phyloP scores from a whole-genome alignment of 2,113 vertebrate species.

The Antigone vipio region DNA sequence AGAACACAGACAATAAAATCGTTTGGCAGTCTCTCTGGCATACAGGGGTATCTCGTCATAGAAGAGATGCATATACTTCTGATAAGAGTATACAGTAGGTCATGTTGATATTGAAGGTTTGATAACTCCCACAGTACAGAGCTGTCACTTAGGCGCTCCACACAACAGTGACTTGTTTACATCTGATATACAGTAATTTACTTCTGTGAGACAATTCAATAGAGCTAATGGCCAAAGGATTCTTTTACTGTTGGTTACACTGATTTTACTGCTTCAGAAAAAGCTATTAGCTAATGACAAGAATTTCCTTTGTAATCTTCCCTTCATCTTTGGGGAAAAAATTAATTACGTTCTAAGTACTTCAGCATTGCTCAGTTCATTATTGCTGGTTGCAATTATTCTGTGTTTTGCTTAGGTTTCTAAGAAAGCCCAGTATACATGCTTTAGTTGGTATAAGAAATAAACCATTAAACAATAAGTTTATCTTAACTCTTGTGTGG shows the following conservation, averaged over 20 bases:
- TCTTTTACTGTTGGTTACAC: neutral
- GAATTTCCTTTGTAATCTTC: neutral
- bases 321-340: neutral
- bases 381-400: neutral
- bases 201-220: neutral
- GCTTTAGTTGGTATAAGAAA: neutral
- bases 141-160: slow-evolving; percentile 2
- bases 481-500: neutral
- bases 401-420: slow-evolving; percentile 7
- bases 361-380: neutral
- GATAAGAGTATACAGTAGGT: neutral
- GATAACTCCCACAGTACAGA: slow-evolving; percentile 8
- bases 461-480: neutral
- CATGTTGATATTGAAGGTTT: slow-evolving; percentile 1
- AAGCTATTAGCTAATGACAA: slow-evolving; percentile 13
- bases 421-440: neutral
- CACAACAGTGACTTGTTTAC: neutral
- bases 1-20: neutral
- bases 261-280: neutral
- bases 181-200: neutral
- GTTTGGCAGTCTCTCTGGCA: neutral
- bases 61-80: neutral
- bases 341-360: neutral
- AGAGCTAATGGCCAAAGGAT: neutral
- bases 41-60: neutral